phyloP scores from a whole-genome alignment of 1,140 invertebrate species.

The Thaumatotibia leucotreta region DNA sequence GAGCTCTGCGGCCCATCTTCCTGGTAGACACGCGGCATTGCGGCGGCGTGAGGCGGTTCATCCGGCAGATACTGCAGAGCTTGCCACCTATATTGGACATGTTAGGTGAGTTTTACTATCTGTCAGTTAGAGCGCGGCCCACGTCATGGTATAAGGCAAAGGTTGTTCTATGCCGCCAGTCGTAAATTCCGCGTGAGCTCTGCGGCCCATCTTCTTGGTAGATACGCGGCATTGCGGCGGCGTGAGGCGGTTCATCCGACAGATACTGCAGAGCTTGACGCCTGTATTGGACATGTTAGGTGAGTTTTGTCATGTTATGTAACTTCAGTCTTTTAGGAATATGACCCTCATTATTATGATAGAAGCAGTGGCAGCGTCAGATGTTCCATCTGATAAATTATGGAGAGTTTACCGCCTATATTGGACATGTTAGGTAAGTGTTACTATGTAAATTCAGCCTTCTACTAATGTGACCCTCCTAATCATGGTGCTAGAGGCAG shows the following conservation, averaged over 20 bases:
- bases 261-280: constrained; percentile 90
- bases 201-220: constrained; percentile 93
- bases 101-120: constrained; percentile 79
- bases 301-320: too few relatives aligned
- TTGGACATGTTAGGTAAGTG: constrained; percentile 87
- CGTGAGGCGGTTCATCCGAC: constrained; percentile 83
- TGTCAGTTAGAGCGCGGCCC: neutral
- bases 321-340: too few relatives aligned
- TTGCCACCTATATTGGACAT: constrained; percentile 93
- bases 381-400: constrained; percentile 84
- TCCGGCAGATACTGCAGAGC: constrained; percentile 88
- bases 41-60: constrained; percentile 84
- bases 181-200: constrained; percentile 91
- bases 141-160: too few relatives aligned
- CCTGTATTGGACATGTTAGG: constrained; percentile 93
- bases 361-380: constrained; percentile 87
- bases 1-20: constrained; percentile 93
- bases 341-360: too few relatives aligned
- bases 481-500: too few relatives aligned
- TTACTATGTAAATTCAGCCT: too few relatives aligned
- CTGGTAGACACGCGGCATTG: constrained; percentile 92
- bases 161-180: constrained; percentile 88
- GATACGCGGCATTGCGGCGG: constrained; percentile 91
- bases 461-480: too few relatives aligned
- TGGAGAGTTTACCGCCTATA: constrained; percentile 92